Base-by-base conservation (phyloP, 2,113 vertebrate genomes). In the Nycticorax nycticorax region DNA sequence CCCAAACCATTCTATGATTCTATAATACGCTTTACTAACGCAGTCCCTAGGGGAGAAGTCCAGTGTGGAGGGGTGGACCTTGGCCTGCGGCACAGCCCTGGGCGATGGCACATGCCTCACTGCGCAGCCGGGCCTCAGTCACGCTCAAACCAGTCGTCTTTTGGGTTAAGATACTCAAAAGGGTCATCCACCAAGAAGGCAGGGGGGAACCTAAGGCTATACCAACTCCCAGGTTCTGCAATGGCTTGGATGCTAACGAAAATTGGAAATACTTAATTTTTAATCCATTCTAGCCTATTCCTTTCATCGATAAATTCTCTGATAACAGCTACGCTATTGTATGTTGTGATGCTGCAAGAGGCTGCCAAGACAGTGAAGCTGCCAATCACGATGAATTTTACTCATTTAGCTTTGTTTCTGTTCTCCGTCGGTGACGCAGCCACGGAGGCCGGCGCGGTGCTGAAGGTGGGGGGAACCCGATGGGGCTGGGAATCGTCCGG, bases 381-480 rank as follows among this genome's bases (percentile, higher is more conserved):
- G 17, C 37, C 53, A 30, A 85, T 13, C 9, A 7, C 1, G 8
- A 28, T 8, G 26, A 9, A 6, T 39, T 37, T 68, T 17, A 22
- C 13, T 47, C 17, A 24, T 35, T 32, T 5, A 53, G 10, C 16
- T n/a, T 24, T 3, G 13, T 43, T 78, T 28, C 37, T 1, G 2
- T 53, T 35, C 66, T 62, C 47, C 5, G 1, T 13, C 0, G 0
- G 37, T 6, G 78, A 41, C 5, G 12, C 4, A 7, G 52, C 37
- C 30, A 1, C 0, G 1, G 22, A 30, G 26, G 47, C 1, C 23
- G 60, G 33, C 2, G 5, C 32, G 57, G 37, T 3, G 7, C 68
- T 3, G 6, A 45, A 50, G 33, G 45, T 3, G 5, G 21, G 50
- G n/a, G 68, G 7, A 73, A 48, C 24, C 35, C 2, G 3, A 6